Percentiles rank a stretch among this genome's conserved stretches.
Conservation (phyloP, 2,797 vertebrate species). For the Hippoglossus hippoglossus region DNA sequence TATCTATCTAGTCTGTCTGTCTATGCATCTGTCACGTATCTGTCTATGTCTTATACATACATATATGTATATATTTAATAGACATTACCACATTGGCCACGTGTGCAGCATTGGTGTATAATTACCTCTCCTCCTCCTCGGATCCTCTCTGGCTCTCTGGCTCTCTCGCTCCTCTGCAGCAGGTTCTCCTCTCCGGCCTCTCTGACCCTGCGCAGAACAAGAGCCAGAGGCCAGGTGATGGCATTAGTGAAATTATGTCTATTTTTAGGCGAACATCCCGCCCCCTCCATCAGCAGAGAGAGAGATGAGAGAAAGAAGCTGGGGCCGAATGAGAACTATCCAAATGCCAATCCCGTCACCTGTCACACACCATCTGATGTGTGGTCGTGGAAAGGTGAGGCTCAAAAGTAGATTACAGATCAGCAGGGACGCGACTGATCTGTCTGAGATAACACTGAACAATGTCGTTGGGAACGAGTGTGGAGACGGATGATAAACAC, state of each 20-base stretch:
- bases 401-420: too few relatives aligned
- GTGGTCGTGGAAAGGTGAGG: too few relatives aligned
- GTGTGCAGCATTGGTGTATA: slow-evolving; percentile 37
- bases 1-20: slow-evolving; percentile 30
- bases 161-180: slow-evolving; percentile 51
- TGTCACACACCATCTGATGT: too few relatives aligned
- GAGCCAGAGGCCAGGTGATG: slow-evolving; percentile 70
- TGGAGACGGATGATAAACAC: too few relatives aligned
- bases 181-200: slow-evolving; percentile 64
- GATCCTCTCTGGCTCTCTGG: slow-evolving; percentile 9
- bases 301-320: slow-evolving; percentile 25
- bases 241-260: slow-evolving; percentile 68
- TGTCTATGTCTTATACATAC: slow-evolving; percentile 28
- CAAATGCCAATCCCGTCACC: too few relatives aligned
- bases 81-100: not conserved
- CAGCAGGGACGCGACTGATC: too few relatives aligned
- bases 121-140: slow-evolving; percentile 48
- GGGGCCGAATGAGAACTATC: slow-evolving; percentile 18
- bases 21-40: slow-evolving; percentile 21
- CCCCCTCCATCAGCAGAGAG: slow-evolving; percentile 32
- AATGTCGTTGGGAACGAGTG: too few relatives aligned
- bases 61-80: slow-evolving; percentile 7
- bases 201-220: slow-evolving; percentile 50
- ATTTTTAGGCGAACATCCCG: slow-evolving; percentile 59
- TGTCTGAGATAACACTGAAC: too few relatives aligned